A percentile compares a stretch with the other conserved stretches of the same genome.
These are phyloP conservation scores for Diadegma fenestrale DNA, from an alignment of 2,888 invertebrate genomes.

Conservation along the genomic window DNA sequence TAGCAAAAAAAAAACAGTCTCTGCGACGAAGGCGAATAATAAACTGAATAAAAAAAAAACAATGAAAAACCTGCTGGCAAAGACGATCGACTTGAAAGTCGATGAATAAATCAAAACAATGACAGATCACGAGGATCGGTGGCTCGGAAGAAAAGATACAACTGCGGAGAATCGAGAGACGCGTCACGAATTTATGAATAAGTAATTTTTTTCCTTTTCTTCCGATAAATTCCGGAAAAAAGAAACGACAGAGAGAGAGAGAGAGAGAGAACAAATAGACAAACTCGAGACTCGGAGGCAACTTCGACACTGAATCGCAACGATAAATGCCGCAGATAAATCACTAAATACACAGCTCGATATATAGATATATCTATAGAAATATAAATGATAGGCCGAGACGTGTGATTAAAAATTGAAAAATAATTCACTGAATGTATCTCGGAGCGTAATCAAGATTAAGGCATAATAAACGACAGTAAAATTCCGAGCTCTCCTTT, in stretches of 20 bases:
- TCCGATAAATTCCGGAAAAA: background rate
- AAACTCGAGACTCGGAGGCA: background rate
- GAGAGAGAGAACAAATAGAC: slow-evolving; percentile 11
- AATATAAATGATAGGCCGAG: slow-evolving; percentile 7
- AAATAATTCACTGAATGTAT: slow-evolving; percentile 28
- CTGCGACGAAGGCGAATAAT: background rate
- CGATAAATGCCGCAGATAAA: slow-evolving; percentile 25
- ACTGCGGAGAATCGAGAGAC: slow-evolving; percentile 15
- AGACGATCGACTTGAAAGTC: background rate
- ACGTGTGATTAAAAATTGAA: slow-evolving; percentile 29
- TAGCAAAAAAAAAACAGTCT: background rate
- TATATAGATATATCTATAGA: background rate
- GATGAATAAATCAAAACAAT: background rate
- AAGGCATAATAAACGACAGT: slow-evolving; percentile 6
- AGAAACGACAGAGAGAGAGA: background rate
- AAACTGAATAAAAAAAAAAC: background rate
- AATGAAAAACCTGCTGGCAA: background rate
- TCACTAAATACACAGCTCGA: slow-evolving; percentile 15
- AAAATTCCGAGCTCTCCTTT: slow-evolving; percentile 20
- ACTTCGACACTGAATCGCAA: slow-evolving; percentile 17
- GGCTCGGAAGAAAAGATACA: background rate
- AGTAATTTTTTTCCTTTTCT: slow-evolving; percentile 1
- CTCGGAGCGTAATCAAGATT: slow-evolving; percentile 23
- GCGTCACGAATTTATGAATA: slow-evolving; percentile 15
- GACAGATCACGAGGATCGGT: background rate